Base-by-base conservation (phyloP, 1,140 invertebrate species). In the Batillaria attramentaria region DNA sequence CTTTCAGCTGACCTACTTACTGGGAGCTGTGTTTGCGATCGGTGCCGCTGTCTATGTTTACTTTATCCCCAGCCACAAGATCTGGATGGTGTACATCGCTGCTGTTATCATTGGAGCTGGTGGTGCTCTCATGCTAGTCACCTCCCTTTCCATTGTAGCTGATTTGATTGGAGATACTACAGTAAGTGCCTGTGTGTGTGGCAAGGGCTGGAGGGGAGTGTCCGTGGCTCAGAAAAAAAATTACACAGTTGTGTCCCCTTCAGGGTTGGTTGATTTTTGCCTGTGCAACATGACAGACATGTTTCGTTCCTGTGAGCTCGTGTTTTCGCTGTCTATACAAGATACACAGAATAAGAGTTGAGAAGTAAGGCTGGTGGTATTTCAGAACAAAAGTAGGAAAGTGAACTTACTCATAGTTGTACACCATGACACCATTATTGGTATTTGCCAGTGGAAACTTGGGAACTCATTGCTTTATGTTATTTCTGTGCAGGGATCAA, bases 131-230 rank as follows among this genome's bases (percentile, higher is more conserved):
- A 94, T 98, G 91, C 91, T 98, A 35, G 95, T 99, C 24, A 97
- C 96, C 43, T 97, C 96, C 89, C 92, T 98, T 31, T 94, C 96
- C 8, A 93, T 98, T 81, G 97, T 96, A 5, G 95, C 96, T 35
- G 97, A 98, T 92, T 92, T 98, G 37, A 98, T 99, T 82, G 97
- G 96, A 28, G 92, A 94, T 41, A 95, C 95, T 88, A 95, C 95
- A 1, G 93, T 93, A 88, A 87, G 90, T 87, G n/a, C n/a, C n/a
- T n/a, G n/a, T n/a, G n/a, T n/a, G n/a, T n/a, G n/a, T n/a, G n/a
- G n/a, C n/a, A n/a, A n/a, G n/a, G n/a, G n/a, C n/a, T n/a, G n/a
- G n/a, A n/a, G n/a, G n/a, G n/a, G n/a, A n/a, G n/a, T n/a, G n/a
- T n/a, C n/a, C n/a, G n/a, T n/a, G n/a, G n/a, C n/a, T n/a, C n/a